Evolutionary conservation across 2,113 vertebrate genomes (phyloP).

Genomic region (Phyllopteryx taeniolatus): DNA sequence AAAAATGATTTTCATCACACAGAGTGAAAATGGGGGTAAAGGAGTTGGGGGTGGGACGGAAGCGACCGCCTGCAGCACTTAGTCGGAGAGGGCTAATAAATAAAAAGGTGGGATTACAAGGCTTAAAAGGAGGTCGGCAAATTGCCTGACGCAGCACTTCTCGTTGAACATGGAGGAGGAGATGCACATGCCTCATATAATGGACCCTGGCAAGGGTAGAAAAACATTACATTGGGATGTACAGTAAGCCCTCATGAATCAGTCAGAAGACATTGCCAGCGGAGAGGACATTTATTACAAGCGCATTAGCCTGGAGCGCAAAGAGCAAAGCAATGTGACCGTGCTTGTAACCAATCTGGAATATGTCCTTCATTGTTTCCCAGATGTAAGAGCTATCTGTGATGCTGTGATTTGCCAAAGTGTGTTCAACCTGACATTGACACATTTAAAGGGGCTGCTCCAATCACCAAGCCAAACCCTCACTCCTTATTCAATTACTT

Average conservation of each 20-base stretch:
- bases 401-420: not conserved
- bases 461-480: slow-evolving; percentile 3
- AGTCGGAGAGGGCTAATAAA: slow-evolving; percentile 55
- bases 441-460: slow-evolving; percentile 1
- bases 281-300: not conserved
- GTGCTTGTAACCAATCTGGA: too few relatives aligned
- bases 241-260: not conserved
- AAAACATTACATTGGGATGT: slow-evolving; percentile 2
- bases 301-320: not conserved
- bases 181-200: slow-evolving; percentile 20
- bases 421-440: not conserved
- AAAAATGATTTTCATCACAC: slow-evolving; percentile 46
- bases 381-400: not conserved
- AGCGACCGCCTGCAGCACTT: slow-evolving; percentile 43
- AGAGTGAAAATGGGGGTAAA: slow-evolving; percentile 2
- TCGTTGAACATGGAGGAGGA: slow-evolving; percentile 22
- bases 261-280: slow-evolving; percentile 6
- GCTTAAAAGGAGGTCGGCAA: slow-evolving; percentile 68
- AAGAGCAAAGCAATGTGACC: not conserved
- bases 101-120: slow-evolving; percentile 65
- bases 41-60: not conserved
- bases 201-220: slow-evolving; percentile 5
- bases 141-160: slow-evolving; percentile 62
- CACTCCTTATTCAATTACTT: slow-evolving; percentile 26
- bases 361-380: not conserved